Evolutionary conservation across 2,113 vertebrate genomes (phyloP), one percentile per base, ranked within the genome.

Genomic region (Corythornis cristatus): DNA sequence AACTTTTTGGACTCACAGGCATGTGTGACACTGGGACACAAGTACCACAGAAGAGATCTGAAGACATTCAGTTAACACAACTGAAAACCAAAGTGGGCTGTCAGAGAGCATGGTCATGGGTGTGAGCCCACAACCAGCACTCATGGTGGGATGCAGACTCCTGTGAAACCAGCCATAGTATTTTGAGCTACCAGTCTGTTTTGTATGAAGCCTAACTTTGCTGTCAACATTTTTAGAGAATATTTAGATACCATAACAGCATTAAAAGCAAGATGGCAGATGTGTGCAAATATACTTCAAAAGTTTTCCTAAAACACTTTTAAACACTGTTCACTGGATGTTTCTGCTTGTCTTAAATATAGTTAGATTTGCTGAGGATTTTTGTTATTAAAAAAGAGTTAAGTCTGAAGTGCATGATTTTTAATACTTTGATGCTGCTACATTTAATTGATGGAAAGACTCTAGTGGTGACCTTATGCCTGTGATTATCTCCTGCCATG

Each of bases 21-120:
- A 0, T 77, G 20, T 2, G 2, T 42, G 37, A 40, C 20, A 8
- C 16, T 13, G 35, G 11, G 42, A 56, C 16, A 25, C 0, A 0
- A 79, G 12, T 0, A 1, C 8, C 22, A 31, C 37, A 42, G n/a
- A 8, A 84, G 16, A 51, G 51, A 43, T 80, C 20, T 70, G 50
- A 46, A 46, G 31, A 18, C n/a, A n/a, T 14, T 6, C 33, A 43
- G 26, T 8, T 28, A 25, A 7, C 11, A 15, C 18, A 48, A 43
- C 25, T 75, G 56, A 60, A 48, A 33, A 67, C 6, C 35, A 26
- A 29, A n/a, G 5, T 17, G 31, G 29, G 8, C 25, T 37, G 25
- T 48, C 1, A 1, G 65, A 72, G 21, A n/a, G 1, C 7, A 18
- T 31, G 33, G 15, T 78, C 4, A 12, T 25, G 50, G 22, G 45